Base-by-base conservation (phyloP, 35 echinoderm and acorn worm genomes). In the Lytechinus variegatus region DNA sequence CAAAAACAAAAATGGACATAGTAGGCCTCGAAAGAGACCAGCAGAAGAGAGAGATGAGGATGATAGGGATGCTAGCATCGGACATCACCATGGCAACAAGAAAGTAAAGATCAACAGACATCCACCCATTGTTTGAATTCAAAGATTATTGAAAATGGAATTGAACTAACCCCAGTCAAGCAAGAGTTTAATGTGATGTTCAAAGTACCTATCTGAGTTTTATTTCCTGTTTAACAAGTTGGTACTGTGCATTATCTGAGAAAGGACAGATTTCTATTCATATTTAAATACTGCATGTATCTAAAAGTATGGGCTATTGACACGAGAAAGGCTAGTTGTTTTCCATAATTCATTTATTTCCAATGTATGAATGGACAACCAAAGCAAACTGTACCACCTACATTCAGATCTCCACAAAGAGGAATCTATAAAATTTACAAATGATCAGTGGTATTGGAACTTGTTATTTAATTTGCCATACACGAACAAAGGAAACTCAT, bases 71-170 rank as follows among this genome's bases (percentile, higher is more conserved):
- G 95, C 0, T 55, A 54, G 21, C 54, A 91, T 53, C 89, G 89
- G 54, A n/a, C 92, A 21, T 92, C 94, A 86, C 72, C 92, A 33
- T n/a, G 92, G 54, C 33, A 94, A 89, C 88, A 96, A 96, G 87
- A 96, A 95, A 94, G 54, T 96, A 55, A 96, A 96, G 60, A 96
- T 96, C 87, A 96, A 95, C 61, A 89, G 96, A 7, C 94, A 4
- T 19, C 92, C 92, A 53, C 92, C 92, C 57, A 1, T 3, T 52
- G 27, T 52, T 44, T 90, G 52, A 90, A 86, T 54, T 94, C 56
- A 52, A 29, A 93, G 87, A 94, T 19, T 54, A 86, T 94, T 28
- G 91, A n/a, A 52, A 52, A 52, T 94, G 54, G 51, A 52, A 52
- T 53, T 94, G 54, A 27, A 54, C 27, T 91, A 95, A 90, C 95